These are phyloP conservation scores for Platyscapa corneri DNA, from an alignment of 1,140 invertebrate genomes.

Conservation along the genomic window DNA sequence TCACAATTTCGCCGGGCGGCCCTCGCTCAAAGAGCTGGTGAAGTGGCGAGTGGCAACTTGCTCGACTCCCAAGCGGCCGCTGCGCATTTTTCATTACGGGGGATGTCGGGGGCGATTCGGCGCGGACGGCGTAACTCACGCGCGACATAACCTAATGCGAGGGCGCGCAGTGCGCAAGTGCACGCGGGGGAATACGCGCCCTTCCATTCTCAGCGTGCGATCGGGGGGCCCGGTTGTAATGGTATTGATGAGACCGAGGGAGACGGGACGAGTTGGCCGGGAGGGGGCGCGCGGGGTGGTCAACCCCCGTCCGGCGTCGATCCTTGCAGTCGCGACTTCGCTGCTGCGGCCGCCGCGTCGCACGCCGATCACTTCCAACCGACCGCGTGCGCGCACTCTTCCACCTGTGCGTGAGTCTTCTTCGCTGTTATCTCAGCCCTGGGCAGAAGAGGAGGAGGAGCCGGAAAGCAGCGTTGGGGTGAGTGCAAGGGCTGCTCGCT, in stretches of 20 bases:
- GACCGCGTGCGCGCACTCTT: too few species aligned
- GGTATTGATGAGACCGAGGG: slow-evolving; percentile 39
- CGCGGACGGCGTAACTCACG: not conserved
- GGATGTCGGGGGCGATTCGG: not conserved
- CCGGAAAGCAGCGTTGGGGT: too few species aligned
- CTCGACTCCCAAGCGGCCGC: not conserved
- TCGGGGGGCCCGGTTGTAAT: not conserved
- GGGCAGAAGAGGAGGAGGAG: too few species aligned
- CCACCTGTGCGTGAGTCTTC: too few species aligned
- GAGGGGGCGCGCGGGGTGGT: not conserved
- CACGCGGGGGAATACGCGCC: slow-evolving; percentile 32
- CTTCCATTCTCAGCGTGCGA: not conserved
- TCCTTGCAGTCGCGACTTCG: slow-evolving; percentile 27
- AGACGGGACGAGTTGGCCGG: not conserved
- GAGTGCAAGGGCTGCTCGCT: too few species aligned
- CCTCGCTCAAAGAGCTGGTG: not conserved
- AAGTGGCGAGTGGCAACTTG: not conserved
- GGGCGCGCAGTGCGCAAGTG: slow-evolving; percentile 42
- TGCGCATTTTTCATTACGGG: not conserved
- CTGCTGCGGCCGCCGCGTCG: not conserved
- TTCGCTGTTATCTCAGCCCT: too few species aligned
- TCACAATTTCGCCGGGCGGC: not conserved
- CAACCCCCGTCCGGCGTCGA: slow-evolving; percentile 8
- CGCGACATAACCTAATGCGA: not conserved
- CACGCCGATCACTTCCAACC: not conserved